Base-by-base conservation (phyloP, 53 echinoderm and acorn worm species). In the Hippasteria phrygiana region DNA sequence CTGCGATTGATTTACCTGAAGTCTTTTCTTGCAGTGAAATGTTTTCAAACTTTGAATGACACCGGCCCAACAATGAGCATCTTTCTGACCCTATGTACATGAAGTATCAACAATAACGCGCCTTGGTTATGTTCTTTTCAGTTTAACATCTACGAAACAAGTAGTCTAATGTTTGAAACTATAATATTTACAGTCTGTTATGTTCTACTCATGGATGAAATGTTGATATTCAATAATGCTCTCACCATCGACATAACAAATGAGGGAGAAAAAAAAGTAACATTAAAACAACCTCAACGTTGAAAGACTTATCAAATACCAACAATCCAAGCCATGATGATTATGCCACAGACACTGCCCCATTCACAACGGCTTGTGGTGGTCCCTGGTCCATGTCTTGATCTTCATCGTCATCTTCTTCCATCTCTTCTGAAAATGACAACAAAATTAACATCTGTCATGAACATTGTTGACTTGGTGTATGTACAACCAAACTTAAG, bases 371-470 rank as follows among this genome's bases (percentile, higher is more conserved):
- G 38, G 35, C 71, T 0, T 43, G 70, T 1, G 50, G 50, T n/a
- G 71, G 28, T 10, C 35, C 88, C 16, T 78, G n/a, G 8, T 75
- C 75, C 75, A 75, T 75, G 14, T 28, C 51, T 43, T 88, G 42
- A 39, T 59, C 75, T 34, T 75, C 75, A 1, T 62, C 88, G 29
- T 88, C 88, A 1, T 75, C 66, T 11, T 77, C 88, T 78, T 77
- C 88, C 27, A 66, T 62, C 34, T 76, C 77, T 63, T 43, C 88
- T 88, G 69, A 88, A 62, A 62, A 88, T 24, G 17, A 18, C 18
- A 56, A 78, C 22, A 88, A 32, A 88, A 26, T 34, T 29, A 8
- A 26, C 14, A n/a, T n/a, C n/a, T n/a, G n/a, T n/a, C n/a, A n/a
- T n/a, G n/a, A n/a, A n/a, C n/a, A n/a, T n/a, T n/a, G n/a, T n/a